These are phyloP conservation scores for Vicugna pacos DNA, from an alignment of 2,113 vertebrate species.

Conservation along the genomic window DNA sequence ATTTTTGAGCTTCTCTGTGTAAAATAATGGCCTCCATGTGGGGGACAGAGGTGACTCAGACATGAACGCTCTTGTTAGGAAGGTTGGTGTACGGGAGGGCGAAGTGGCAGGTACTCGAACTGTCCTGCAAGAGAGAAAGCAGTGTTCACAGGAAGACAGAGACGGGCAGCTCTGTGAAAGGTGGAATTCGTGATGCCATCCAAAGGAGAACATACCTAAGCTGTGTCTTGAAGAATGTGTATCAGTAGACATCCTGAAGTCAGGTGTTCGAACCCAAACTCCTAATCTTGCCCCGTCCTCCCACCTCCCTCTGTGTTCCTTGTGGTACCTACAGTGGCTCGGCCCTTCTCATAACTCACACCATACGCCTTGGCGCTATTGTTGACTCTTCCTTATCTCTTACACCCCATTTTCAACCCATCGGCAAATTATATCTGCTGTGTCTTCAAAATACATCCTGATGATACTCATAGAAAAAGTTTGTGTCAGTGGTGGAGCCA, in stretches of 20 bases:
- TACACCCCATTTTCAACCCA: background rate
- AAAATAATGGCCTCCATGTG: background rate
- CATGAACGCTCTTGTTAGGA: background rate
- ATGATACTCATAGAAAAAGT: background rate
- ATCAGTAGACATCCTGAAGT: rapidly evolving
- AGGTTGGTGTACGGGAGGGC: background rate
- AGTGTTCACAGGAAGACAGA: background rate
- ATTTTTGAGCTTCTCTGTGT: background rate
- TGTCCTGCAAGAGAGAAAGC: rapidly evolving
- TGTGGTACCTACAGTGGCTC: rapidly evolving
- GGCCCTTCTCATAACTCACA: background rate
- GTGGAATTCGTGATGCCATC: rapidly evolving
- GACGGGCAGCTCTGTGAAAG: rapidly evolving
- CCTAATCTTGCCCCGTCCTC: too few species aligned
- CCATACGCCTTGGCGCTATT: background rate
- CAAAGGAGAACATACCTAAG: rapidly evolving
- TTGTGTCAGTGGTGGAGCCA: background rate
- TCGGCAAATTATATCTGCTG: background rate
- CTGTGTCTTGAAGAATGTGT: background rate
- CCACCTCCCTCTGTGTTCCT: background rate
- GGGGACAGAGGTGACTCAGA: background rate
- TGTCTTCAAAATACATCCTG: background rate
- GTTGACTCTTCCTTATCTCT: background rate
- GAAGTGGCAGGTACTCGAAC: background rate
- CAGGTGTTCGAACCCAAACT: too few species aligned